A percentile compares a stretch with the other conserved stretches of the same genome.
phyloP scores from a whole-genome alignment of 2,888 invertebrate species.

The Perizoma flavofasciatum region DNA sequence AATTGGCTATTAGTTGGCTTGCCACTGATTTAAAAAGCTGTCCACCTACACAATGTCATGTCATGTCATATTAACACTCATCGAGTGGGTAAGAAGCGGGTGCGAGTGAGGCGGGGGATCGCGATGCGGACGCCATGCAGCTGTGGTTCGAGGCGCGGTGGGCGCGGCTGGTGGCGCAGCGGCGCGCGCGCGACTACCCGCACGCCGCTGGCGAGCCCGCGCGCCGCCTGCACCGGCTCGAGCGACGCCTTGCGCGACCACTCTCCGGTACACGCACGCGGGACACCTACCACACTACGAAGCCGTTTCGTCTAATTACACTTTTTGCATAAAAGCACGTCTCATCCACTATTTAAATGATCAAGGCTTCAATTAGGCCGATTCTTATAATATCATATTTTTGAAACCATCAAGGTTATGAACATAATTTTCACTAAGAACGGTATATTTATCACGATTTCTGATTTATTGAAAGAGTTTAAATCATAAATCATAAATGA shows the following conservation, averaged over 20 bases:
- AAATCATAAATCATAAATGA: no score
- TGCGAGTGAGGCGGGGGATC: conserved; percentile 59
- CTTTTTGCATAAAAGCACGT: no score
- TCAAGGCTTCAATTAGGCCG: not conserved
- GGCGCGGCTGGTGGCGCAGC: conserved; percentile 69
- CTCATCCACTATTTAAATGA: conserved; percentile 1
- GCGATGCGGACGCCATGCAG: conserved; percentile 75
- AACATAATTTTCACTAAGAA: no score
- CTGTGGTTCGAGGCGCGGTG: conserved; percentile 76
- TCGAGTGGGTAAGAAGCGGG: conserved; percentile 23
- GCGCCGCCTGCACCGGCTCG: conserved; percentile 57
- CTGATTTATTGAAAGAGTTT: no score
- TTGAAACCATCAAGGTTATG: no score
- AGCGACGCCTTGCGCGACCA: conserved; percentile 58
- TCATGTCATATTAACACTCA: no score
- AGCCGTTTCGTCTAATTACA: not conserved
- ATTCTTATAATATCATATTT: no score
- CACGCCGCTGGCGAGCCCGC: conserved; percentile 45
- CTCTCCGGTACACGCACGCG: conserved; percentile 55
- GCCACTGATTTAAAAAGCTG: no score
- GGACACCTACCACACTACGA: conserved; percentile 21
- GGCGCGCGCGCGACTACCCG: conserved; percentile 55
- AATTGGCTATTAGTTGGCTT: no score
- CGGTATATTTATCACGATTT: no score
- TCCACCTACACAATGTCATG: no score